Evolutionary conservation across 2,888 invertebrate genomes (phyloP).

Genomic region (Marronus borbonicus): DNA sequence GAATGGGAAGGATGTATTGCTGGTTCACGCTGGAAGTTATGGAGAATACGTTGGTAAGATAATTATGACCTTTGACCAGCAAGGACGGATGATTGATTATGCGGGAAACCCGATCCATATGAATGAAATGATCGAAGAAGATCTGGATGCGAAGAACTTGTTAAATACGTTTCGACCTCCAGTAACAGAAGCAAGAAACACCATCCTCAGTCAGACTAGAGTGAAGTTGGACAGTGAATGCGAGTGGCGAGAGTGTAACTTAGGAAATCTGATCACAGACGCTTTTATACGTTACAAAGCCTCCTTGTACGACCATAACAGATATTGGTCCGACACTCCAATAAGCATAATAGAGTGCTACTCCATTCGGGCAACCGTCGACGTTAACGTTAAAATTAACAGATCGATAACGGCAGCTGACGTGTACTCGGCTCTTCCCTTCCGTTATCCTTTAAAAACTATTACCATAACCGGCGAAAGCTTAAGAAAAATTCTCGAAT

Average conservation of each 20-base stretch:
- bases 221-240: neutral
- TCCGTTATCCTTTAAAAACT: neutral
- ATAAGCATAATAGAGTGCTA: neutral
- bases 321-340: conserved; percentile 7
- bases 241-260: neutral
- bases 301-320: neutral
- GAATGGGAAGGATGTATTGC: neutral
- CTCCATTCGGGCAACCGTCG: neutral
- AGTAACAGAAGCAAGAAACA: neutral
- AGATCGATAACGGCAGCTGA: neutral
- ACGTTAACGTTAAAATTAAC: neutral
- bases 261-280: conserved; percentile 13
- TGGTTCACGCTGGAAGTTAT: neutral
- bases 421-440: neutral
- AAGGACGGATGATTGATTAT: neutral
- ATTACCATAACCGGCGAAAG: neutral
- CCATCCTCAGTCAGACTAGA: neutral
- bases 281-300: neutral
- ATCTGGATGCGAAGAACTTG: neutral
- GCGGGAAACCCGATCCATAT: neutral
- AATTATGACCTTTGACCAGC: neutral
- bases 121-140: neutral
- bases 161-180: neutral
- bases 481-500: neutral
- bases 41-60: neutral